These are phyloP conservation scores for Busseola fusca DNA, from an alignment of 2,888 invertebrate genomes.

Conservation along the genomic window DNA sequence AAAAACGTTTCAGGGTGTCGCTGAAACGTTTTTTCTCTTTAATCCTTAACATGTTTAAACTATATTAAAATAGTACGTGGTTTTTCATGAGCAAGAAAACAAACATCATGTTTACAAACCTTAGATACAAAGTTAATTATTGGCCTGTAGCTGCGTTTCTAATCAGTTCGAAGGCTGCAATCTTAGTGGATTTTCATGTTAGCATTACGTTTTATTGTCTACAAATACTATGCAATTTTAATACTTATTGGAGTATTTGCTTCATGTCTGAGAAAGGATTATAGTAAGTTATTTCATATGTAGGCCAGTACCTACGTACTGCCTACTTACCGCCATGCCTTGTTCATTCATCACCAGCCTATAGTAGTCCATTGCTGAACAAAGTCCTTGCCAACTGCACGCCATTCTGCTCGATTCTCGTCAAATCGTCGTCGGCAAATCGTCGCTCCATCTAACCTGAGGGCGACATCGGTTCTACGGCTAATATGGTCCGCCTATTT, in stretches of 20 bases:
- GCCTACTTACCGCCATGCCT: no score
- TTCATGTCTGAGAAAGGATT: slow-evolving; percentile 5
- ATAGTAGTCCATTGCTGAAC: background rate
- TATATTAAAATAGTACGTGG: background rate
- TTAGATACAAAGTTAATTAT: background rate
- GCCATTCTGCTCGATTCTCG: background rate
- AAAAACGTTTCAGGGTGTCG: no score
- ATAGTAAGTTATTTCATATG: background rate
- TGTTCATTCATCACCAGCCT: background rate
- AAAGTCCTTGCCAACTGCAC: background rate
- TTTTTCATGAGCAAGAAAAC: slow-evolving; percentile 7
- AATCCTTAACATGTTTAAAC: no score
- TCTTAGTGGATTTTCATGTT: slow-evolving; percentile 35
- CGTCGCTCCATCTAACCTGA: background rate
- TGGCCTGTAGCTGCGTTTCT: slow-evolving; percentile 30
- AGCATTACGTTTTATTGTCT: slow-evolving; percentile 24
- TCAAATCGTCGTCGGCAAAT: no score
- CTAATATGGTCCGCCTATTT: background rate
- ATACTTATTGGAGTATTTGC: background rate
- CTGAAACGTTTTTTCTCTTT: no score
- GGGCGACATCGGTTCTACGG: background rate
- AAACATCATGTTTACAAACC: slow-evolving; percentile 31
- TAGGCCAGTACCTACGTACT: no score
- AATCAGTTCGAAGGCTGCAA: slow-evolving; percentile 42
- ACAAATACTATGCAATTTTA: slow-evolving; percentile 24